Evolutionary conservation across 2,797 vertebrate genomes (phyloP).

Genomic region (Rhinichthys osculus): DNA sequence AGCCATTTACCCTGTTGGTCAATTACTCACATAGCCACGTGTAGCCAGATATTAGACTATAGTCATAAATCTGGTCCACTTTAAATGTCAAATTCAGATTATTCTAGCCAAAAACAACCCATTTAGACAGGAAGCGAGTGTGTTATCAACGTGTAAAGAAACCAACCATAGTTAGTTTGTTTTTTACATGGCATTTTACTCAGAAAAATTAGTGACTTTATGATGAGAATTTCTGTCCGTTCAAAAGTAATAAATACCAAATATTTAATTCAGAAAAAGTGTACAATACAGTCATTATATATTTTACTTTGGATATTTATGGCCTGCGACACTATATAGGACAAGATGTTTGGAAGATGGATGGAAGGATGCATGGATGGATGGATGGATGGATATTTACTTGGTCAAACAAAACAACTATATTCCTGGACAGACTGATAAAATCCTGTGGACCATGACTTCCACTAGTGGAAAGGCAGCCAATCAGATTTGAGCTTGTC

Average conservation of each 20-base stretch:
- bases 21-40: neutral
- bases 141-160: conserved; percentile 7
- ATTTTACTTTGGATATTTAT: neutral
- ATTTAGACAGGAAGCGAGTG: neutral
- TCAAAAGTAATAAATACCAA: neutral
- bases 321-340: neutral
- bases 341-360: neutral
- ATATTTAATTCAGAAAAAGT: neutral
- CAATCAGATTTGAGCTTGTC: conserved; percentile 19
- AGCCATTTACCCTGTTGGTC: conserved; percentile 3
- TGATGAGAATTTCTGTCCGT: neutral
- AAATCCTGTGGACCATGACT: neutral
- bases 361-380: too few species aligned
- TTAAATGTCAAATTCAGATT: conserved; percentile 18
- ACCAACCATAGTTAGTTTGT: neutral
- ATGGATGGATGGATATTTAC: too few species aligned
- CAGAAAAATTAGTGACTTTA: neutral
- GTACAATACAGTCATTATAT: neutral
- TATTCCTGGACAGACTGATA: neutral
- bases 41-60: conserved; percentile 8
- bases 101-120: conserved; percentile 23
- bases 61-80: conserved; percentile 25
- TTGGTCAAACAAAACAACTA: neutral
- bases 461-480: neutral
- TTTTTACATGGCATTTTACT: neutral